Evolutionary conservation across 2,888 invertebrate species (phyloP), one percentile per base, ranked within the genome.

Genomic region (Cheilosia soror): DNA sequence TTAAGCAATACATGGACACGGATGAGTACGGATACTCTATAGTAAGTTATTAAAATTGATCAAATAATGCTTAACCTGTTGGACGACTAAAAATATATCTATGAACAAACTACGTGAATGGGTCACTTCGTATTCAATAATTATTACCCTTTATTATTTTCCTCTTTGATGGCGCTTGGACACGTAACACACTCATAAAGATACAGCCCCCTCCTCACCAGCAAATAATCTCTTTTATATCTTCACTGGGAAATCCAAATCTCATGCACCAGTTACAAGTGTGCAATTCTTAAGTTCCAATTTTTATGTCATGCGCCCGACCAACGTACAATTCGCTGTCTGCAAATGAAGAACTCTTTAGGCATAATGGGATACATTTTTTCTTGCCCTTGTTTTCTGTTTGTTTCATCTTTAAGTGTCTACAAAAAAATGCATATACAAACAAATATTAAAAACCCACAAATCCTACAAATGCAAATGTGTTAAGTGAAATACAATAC

Each of bases 361-460:
- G 53, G 47, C 51, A 79, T 84, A 79, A 83, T 73, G 68, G 68
- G 62, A 55, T 55, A 53, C 27, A 13, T 68, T 11, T 40, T 40
- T 66, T 58, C 31, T 66, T 15, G 62, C 69, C 66, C 69, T 73
- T 75, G 69, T 84, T 84, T 76, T 80, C 80, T 80, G 69, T 66
- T 84, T 84, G 75, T 84, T 84, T 80, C 80, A 76, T 84, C 53
- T 84, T 71, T 33, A 47, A 84, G 84, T 84, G 75, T 76, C 69
- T 57, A 3, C 9, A 29, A 58, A 53, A 53, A 20, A 20, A 20
- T 20, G 20, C 20, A 20, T 2, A 20, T 20, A 3, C 9, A 29
- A 53, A 53, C 47, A 44, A 55, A n/a, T 20, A 65, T 51, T 60
- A 71, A 29, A 66, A 57, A 55, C 3, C 55, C 63, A 63, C 37